phyloP scores from a whole-genome alignment of 2,888 invertebrate species.

The Blomia tropicalis region DNA sequence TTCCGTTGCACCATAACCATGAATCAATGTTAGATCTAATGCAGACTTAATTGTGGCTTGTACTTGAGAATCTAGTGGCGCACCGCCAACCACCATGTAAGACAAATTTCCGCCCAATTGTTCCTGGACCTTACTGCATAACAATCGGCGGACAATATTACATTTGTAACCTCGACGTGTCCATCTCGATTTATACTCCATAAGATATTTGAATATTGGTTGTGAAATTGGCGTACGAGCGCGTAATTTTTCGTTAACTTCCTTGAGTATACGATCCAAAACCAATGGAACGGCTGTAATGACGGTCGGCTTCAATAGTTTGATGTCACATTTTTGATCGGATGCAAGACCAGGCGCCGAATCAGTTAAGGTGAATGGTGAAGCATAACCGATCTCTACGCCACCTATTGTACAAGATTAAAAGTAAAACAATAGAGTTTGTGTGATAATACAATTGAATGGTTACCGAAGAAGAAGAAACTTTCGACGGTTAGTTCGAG shows the following conservation, averaged over 20 bases:
- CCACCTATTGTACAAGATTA: constrained; percentile 39
- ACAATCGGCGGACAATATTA: constrained; percentile 41
- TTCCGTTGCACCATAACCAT: constrained; percentile 94
- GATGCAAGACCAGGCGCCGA: constrained; percentile 75
- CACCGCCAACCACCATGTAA: constrained; percentile 79
- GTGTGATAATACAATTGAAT: neutral
- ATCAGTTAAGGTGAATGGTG: constrained; percentile 40
- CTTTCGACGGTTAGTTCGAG: constrained; percentile 71
- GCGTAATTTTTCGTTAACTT: constrained; percentile 21
- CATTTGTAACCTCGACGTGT: constrained; percentile 34
- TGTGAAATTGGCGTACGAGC: constrained; percentile 20
- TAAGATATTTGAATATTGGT: constrained; percentile 17
- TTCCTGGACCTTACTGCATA: constrained; percentile 49
- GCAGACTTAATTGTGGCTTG: constrained; percentile 83
- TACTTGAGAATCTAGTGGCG: constrained; percentile 84
- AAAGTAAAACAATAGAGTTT: neutral
- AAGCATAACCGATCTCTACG: constrained; percentile 48
- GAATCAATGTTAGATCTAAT: constrained; percentile 70
- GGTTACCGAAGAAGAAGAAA: constrained; percentile 32
- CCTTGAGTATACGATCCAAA: constrained; percentile 55
- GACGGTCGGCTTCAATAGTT: constrained; percentile 72
- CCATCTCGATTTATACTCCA: constrained; percentile 22
- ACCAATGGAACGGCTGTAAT: constrained; percentile 91
- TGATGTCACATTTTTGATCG: constrained; percentile 83
- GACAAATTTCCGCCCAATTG: constrained; percentile 77